Conservation (phyloP, 2,888 invertebrate genomes). For the Oscheius onirici region DNA sequence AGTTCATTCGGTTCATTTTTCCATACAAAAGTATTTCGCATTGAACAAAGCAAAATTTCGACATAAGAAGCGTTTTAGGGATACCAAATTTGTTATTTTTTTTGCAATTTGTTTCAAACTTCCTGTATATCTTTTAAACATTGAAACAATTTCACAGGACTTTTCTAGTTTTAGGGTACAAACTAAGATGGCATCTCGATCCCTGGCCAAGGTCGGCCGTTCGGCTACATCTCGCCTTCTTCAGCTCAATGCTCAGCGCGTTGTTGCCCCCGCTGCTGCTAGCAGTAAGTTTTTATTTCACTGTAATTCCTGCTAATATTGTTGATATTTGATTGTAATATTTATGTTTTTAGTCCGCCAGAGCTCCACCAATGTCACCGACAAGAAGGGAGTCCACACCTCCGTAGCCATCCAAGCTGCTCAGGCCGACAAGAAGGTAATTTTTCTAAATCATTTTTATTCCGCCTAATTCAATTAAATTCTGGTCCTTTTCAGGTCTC, state of each 20-base stretch:
- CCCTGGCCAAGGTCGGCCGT: constrained; percentile 59
- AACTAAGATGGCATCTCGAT: constrained; percentile 59
- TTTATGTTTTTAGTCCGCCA: constrained; percentile 50
- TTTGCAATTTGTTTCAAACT: background rate
- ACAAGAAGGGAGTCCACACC: constrained; percentile 61
- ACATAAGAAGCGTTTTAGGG: too few species aligned
- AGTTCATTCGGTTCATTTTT: too few species aligned
- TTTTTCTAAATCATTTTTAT: background rate
- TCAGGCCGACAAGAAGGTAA: constrained; percentile 50
- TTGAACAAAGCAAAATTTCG: too few species aligned
- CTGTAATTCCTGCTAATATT: background rate
- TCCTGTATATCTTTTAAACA: background rate
- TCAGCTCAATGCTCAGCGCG: constrained; percentile 55
- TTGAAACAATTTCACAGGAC: background rate
- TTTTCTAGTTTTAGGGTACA: constrained; percentile 32
- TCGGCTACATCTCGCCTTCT: constrained; percentile 58
- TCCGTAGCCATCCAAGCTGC: constrained; percentile 57
- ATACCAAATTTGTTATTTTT: background rate
- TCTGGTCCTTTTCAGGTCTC: constrained; percentile 41
- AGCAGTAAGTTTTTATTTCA: constrained; percentile 34
- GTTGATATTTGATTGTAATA: background rate
- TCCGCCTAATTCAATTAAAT: background rate
- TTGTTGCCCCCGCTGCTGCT: constrained; percentile 52
- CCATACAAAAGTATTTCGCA: background rate
- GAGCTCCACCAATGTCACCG: constrained; percentile 53